These are phyloP conservation scores for Pantherophis vulpinus DNA, from an alignment of 2,797 vertebrate genomes.

Conservation along the genomic window DNA sequence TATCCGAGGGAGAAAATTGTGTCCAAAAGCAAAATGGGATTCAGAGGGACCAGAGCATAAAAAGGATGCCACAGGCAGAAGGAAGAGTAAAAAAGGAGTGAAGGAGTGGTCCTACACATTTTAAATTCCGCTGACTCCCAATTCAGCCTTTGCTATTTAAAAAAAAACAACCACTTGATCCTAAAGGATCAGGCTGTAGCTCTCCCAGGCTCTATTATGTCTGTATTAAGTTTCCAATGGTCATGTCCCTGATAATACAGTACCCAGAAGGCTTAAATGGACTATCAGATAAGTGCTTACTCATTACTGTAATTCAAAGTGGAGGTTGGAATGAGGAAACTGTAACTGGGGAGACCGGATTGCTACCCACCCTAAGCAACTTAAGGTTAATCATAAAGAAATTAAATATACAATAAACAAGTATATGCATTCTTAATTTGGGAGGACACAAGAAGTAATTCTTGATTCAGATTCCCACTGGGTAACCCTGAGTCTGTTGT, in stretches of 20 bases:
- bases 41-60: not conserved
- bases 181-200: not conserved
- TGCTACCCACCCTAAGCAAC: not conserved
- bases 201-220: not conserved
- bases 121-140: not conserved
- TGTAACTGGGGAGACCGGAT: not conserved
- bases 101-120: not conserved
- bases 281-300: not conserved
- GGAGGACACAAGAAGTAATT: not conserved
- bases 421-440: not conserved
- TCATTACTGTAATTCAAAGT: not conserved
- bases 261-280: not conserved
- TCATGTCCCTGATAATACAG: not conserved
- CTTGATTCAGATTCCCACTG: not conserved
- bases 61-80: not conserved
- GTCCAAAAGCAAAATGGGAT: not conserved
- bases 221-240: not conserved
- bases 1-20: not conserved
- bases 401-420: not conserved
- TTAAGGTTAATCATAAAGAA: not conserved
- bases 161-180: not conserved
- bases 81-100: not conserved
- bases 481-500: not conserved
- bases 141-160: not conserved
- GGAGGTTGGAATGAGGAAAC: not conserved